These are phyloP conservation scores for Amphiura filiformis DNA, from an alignment of 35 echinoderm and acorn worm genomes.

Conservation along the genomic window DNA sequence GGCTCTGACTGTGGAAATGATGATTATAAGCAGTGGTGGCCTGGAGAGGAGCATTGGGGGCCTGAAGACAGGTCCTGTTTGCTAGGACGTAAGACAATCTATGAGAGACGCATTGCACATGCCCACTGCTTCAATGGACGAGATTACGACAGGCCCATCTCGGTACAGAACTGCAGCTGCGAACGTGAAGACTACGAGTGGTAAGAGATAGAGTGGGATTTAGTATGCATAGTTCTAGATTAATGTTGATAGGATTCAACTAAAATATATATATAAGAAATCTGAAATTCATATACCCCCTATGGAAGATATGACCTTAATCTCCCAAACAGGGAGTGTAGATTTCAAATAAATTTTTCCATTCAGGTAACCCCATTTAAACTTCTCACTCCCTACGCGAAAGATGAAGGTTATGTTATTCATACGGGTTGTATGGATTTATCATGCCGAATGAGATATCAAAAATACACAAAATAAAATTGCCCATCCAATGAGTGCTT, in stretches of 20 bases:
- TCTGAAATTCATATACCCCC: background rate
- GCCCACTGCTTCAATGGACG: conserved; percentile 74
- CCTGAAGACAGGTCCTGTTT: too few relatives aligned
- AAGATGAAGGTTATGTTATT: too few relatives aligned
- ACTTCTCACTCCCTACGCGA: too few relatives aligned
- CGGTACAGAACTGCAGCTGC: conserved; percentile 66
- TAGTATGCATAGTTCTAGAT: background rate
- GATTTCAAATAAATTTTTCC: too few relatives aligned
- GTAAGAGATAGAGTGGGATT: conserved; percentile 43
- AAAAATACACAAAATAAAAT: too few relatives aligned
- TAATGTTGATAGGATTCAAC: too few relatives aligned
- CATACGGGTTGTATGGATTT: background rate
- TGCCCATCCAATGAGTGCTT: too few relatives aligned
- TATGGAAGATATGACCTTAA: too few relatives aligned
- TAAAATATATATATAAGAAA: too few relatives aligned
- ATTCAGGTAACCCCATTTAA: too few relatives aligned
- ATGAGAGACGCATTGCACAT: conserved; percentile 67
- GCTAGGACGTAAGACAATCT: conserved; percentile 83
- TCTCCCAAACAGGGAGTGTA: too few relatives aligned
- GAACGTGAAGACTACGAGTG: conserved; percentile 89
- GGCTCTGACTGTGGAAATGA: conserved; percentile 28
- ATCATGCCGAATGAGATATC: too few relatives aligned
- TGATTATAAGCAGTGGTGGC: conserved; percentile 92
- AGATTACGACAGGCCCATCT: conserved; percentile 89
- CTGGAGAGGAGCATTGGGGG: conserved; percentile 88